Percentiles rank a stretch among this genome's conserved stretches.
Evolutionary conservation across 2,797 vertebrate genomes (phyloP).

Genomic region (Gymnodraco acuticeps): DNA sequence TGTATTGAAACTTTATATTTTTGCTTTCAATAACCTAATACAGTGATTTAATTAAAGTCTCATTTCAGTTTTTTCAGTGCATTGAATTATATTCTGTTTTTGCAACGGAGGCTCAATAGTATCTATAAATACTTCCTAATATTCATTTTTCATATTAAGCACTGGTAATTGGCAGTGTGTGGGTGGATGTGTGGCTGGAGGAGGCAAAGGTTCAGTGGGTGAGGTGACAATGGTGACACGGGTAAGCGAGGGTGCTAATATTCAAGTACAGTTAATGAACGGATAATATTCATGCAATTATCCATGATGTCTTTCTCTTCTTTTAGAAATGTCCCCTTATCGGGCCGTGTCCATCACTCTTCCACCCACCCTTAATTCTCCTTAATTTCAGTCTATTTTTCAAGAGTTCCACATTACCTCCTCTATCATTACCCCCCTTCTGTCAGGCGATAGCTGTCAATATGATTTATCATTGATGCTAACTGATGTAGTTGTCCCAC

Average conservation of each 20-base stretch:
- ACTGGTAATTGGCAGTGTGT: conserved; percentile 58
- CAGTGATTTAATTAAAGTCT: too few relatives aligned
- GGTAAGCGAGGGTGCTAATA: conserved; percentile 22
- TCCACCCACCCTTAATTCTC: conserved; percentile 32
- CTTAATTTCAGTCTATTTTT: conserved; percentile 63
- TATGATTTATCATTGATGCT: conserved; percentile 72
- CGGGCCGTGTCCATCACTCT: conserved; percentile 43
- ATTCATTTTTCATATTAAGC: conserved; percentile 44
- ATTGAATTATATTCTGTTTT: neutral
- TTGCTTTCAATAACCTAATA: too few relatives aligned
- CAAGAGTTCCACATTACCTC: conserved; percentile 44
- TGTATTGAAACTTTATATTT: too few relatives aligned
- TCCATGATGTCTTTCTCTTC: conserved; percentile 31
- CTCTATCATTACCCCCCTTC: conserved; percentile 57
- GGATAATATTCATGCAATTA: conserved; percentile 60
- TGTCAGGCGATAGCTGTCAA: conserved; percentile 62
- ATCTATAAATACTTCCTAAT: conserved; percentile 65
- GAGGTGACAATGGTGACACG: conserved; percentile 35
- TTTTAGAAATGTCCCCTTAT: conserved; percentile 30
- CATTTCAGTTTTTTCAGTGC: neutral
- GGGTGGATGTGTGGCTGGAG: conserved; percentile 56
- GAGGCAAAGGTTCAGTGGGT: conserved; percentile 40
- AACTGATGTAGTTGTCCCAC: conserved; percentile 66
- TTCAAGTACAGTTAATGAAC: conserved; percentile 38
- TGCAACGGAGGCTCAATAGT: conserved; percentile 51